These are phyloP conservation scores for Eleginops maclovinus DNA, from an alignment of 2,113 vertebrate species.

Conservation along the genomic window DNA sequence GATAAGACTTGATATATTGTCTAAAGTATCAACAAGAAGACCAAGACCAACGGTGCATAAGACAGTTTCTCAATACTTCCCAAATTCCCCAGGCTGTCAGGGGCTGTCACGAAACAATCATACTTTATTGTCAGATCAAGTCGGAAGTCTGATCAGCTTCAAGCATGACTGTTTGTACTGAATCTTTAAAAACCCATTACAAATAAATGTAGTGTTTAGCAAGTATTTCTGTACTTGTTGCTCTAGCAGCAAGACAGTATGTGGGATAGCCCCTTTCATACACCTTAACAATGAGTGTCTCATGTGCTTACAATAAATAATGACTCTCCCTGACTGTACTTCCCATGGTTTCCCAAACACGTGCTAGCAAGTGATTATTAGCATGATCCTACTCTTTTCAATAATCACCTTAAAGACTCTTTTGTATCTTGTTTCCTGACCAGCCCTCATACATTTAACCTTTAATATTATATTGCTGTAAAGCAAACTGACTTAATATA, in stretches of 20 bases:
- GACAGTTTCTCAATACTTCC: neutral
- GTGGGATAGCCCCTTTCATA: neutral
- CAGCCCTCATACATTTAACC: neutral
- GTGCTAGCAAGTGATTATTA: neutral
- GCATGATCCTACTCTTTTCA: neutral
- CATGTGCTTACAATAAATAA: neutral
- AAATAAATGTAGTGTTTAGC: neutral
- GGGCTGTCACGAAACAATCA: no score
- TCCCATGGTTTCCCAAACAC: neutral
- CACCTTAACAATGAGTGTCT: neutral
- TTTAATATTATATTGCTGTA: constrained; percentile 23
- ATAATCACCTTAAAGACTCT: neutral
- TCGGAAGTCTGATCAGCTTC: neutral
- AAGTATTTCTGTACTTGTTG: neutral
- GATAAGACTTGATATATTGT: no score
- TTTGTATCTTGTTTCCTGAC: neutral
- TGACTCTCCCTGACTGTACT: neutral
- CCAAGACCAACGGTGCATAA: neutral
- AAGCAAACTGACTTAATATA: neutral
- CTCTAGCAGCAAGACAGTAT: neutral
- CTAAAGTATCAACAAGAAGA: constrained; percentile 9
- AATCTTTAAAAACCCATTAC: neutral
- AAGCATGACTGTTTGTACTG: neutral
- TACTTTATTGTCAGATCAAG: no score
- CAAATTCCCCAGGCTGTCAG: neutral